Base-by-base conservation (phyloP, 2,888 invertebrate genomes). In the Cantharis flavilabris region DNA sequence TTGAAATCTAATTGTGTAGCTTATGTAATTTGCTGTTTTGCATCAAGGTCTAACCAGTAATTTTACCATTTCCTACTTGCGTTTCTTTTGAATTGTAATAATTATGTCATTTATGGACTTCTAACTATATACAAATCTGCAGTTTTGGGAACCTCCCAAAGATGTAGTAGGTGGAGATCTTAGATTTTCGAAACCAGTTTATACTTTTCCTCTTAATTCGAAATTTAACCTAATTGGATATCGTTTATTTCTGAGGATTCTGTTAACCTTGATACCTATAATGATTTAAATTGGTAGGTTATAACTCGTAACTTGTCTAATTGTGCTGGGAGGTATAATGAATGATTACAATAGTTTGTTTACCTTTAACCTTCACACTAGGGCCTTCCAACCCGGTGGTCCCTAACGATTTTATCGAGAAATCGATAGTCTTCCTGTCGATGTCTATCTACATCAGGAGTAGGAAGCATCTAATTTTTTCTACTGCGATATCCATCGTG, bases 321-420 rank as follows among this genome's bases (percentile, higher is more conserved):
- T 49, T 49, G 49, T 49, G 49, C 49, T 49, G n/a, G 49, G n/a
- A 67, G 65, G 65, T 26, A 26, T 67, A 67, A 67, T 7, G 65
- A 67, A 23, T 18, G 18, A 64, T 64, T 64, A 64, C 16, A 64
- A 63, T 69, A 71, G 76, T 76, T 76, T 76, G 62, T 65, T 69
- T 71, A 76, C 72, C 71, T 76, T 64, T 72, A 76, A 72, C 76
- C 76, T 76, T 76, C 76, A 76, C 71, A 49, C 33, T 49, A 49
- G 33, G 11, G 33, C 33, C n/a, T 49, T 49, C n/a, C 33, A 49
- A 49, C n/a, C 49, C n/a, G 49, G 49, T 49, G 49, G 49, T 49
- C 49, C 2, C 7, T 5, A 5, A 49, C n/a, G 7, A 49, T 49
- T n/a, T 49, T 49, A 49, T 49, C 49, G n/a, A 20, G 20, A 3